Evolutionary conservation across 1,140 invertebrate species (phyloP).

Genomic region (Druon quercuslanigerum): DNA sequence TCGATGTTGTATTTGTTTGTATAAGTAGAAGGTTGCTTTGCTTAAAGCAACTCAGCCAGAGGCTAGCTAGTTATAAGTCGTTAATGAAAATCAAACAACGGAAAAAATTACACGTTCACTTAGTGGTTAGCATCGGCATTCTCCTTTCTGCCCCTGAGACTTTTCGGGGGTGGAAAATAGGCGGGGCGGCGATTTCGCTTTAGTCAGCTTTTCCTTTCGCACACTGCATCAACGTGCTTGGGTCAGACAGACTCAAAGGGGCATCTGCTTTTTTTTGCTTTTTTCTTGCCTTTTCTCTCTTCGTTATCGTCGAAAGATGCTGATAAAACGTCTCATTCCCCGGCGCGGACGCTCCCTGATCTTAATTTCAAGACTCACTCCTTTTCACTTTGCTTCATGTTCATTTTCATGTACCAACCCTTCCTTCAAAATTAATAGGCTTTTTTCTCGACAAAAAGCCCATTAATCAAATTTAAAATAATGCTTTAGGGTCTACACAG

Average conservation of each 20-base stretch:
- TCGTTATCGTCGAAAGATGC: constrained; percentile 45
- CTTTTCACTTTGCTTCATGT: constrained; percentile 18
- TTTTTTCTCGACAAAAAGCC: background rate
- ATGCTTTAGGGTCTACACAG: too few species aligned
- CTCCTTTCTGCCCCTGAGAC: constrained; percentile 55
- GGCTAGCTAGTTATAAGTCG: constrained; percentile 66
- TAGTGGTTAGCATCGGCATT: constrained; percentile 54
- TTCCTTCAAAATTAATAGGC: background rate
- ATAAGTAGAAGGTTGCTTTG: background rate
- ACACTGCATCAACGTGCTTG: constrained; percentile 45
- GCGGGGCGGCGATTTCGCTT: constrained; percentile 43
- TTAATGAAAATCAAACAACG: constrained; percentile 77
- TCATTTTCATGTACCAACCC: background rate
- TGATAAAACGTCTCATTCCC: constrained; percentile 29
- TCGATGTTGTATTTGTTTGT: background rate
- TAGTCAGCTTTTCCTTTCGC: constrained; percentile 57
- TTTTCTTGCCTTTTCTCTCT: constrained; percentile 43
- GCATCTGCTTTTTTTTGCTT: constrained; percentile 45
- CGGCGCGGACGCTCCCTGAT: constrained; percentile 1
- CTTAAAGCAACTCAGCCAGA: background rate
- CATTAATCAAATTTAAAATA: background rate
- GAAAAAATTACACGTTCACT: constrained; percentile 65
- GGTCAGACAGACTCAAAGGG: constrained; percentile 44
- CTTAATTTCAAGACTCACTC: constrained; percentile 27
- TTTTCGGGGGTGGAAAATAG: constrained; percentile 43